Evolutionary conservation across 2,113 vertebrate genomes (phyloP), one percentile per base, ranked within the genome.

Genomic region (Apodemus speciosus): DNA sequence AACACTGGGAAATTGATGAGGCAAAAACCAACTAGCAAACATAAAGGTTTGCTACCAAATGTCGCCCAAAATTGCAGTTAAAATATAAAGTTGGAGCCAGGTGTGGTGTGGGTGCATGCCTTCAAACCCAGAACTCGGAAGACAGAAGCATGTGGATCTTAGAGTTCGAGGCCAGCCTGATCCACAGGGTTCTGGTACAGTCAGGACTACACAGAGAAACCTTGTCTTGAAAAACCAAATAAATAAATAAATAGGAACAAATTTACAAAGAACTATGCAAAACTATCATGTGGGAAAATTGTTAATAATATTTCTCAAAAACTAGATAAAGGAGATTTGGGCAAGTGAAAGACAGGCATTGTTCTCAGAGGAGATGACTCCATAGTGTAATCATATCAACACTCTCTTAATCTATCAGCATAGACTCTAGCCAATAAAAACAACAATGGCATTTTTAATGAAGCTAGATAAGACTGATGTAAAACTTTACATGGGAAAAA

Each of bases 401-500:
- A 35, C n/a, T 73, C 27, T 64, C 35, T 73, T 75, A 80, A 79
- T 58, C 77, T 68, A n/a, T 69, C n/a, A 71, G 51, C 40, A 9
- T 51, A 85, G 73, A 35, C 46, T 27, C 13, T 68, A 68, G 27
- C 83, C n/a, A 87, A 71, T 46, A 60, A 71, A 90, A 85, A 80
- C 43, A 88, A 35, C 15, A 40, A 43, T 4, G 60, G 30, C 76
- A 53, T 91, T 66, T 85, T 73, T n/a, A 89, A 56, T 73, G 85
- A 89, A 56, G 4, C 64, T 49, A 95, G 38, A 53, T 69, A 93
- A 87, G 30, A 58, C 2, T 6, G 18, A 92, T 62, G 30, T 11
- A 75, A 68, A 85, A 79, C n/a, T 76, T 83, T 46, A 87, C 13
- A 83, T 64, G 27, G 69, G 35, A 89, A 90, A 89, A 86, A 60